phyloP scores from a whole-genome alignment of 2,797 vertebrate genomes.

The Holocentrus rufus region DNA sequence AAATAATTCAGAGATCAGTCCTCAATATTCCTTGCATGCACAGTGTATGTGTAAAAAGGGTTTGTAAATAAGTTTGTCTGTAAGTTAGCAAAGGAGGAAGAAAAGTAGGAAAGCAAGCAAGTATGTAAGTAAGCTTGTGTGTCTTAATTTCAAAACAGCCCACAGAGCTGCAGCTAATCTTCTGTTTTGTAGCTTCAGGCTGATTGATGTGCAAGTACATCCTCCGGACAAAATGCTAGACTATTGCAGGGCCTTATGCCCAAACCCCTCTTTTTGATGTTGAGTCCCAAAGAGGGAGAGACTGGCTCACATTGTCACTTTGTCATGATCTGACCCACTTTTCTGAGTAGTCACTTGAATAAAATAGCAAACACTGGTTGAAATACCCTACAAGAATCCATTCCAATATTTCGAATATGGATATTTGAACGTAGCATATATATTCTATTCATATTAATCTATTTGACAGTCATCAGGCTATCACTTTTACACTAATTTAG shows the following conservation, averaged over 20 bases:
- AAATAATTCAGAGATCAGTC: constrained; percentile 3
- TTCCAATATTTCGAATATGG: too few relatives aligned
- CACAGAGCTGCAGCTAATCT: constrained; percentile 57
- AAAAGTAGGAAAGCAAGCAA: not conserved
- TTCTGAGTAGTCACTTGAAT: constrained; percentile 15
- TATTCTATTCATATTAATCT: too few relatives aligned
- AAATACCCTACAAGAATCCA: not conserved
- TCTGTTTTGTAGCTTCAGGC: constrained; percentile 39
- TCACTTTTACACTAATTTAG: too few relatives aligned
- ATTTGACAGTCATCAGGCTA: too few relatives aligned
- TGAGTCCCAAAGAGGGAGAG: constrained; percentile 22
- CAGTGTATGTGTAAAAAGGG: not conserved
- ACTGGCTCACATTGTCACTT: constrained; percentile 46
- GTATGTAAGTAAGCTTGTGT: constrained; percentile 16
- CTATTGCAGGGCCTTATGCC: constrained; percentile 19
- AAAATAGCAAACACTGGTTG: not conserved
- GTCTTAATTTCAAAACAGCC: constrained; percentile 44
- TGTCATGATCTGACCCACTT: constrained; percentile 60
- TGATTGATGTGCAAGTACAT: constrained; percentile 45
- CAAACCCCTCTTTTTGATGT: constrained; percentile 25
- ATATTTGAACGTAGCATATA: too few relatives aligned
- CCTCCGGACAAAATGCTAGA: constrained; percentile 52
- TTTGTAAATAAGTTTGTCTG: too few relatives aligned
- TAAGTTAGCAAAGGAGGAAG: constrained; percentile 12
- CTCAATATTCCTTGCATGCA: not conserved